These are phyloP conservation scores for Sturnira hondurensis DNA, from an alignment of 2,113 vertebrate genomes.

Conservation along the genomic window DNA sequence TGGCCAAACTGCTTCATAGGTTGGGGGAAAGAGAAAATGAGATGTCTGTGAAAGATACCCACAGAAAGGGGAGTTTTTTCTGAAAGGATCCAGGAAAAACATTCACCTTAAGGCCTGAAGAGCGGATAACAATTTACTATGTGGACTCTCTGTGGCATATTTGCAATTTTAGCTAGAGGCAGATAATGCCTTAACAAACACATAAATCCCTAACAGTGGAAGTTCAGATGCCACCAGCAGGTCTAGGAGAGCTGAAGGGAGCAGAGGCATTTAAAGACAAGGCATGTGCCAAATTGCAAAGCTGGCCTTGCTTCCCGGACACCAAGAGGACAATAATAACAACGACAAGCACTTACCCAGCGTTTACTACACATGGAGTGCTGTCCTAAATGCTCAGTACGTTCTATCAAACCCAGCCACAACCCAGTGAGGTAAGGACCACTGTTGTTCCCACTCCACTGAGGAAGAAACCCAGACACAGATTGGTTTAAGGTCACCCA, in stretches of 20 bases:
- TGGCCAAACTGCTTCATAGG: background rate
- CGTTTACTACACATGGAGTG: background rate
- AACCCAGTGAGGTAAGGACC: rapidly evolving
- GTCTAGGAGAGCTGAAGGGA: background rate
- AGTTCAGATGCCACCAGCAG: background rate
- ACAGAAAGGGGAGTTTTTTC: background rate
- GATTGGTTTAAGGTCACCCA: background rate
- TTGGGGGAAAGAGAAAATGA: background rate
- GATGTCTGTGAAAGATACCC: background rate
- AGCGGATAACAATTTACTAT: background rate
- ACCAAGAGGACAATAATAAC: background rate
- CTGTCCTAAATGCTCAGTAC: background rate
- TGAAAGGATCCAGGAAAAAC: background rate
- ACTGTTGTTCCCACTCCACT: background rate
- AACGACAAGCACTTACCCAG: background rate
- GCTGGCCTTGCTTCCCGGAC: background rate
- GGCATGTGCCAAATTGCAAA: background rate
- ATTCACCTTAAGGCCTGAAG: background rate
- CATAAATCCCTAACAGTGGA: background rate
- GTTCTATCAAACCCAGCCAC: background rate
- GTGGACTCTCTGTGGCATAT: background rate
- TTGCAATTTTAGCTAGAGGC: background rate
- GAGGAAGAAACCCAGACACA: background rate
- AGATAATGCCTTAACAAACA: background rate
- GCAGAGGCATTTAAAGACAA: background rate